These are phyloP conservation scores for Eupithecia vulgata DNA, from an alignment of 2,888 invertebrate genomes.

Conservation along the genomic window DNA sequence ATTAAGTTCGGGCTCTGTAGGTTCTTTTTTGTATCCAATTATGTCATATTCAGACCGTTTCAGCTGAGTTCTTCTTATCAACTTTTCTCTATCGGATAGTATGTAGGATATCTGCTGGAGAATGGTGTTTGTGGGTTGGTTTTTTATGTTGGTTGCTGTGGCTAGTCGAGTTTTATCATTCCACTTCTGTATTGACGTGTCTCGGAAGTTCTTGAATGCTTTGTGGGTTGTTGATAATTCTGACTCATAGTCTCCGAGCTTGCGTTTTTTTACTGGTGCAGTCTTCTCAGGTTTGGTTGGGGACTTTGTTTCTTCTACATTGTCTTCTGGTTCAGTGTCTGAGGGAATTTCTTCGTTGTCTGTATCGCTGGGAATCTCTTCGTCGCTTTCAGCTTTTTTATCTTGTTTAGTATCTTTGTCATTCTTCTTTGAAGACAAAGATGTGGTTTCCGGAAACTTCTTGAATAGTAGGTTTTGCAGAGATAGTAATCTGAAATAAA, in stretches of 20 bases:
- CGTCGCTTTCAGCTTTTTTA: slow-evolving; percentile 66
- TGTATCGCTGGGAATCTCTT: slow-evolving; percentile 79
- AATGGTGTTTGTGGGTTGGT: slow-evolving; percentile 85
- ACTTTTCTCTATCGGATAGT: slow-evolving; percentile 89
- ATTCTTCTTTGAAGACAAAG: slow-evolving; percentile 65
- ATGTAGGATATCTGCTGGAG: slow-evolving; percentile 94
- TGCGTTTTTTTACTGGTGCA: slow-evolving; percentile 69
- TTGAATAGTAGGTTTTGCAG: slow-evolving; percentile 80
- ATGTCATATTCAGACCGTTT: slow-evolving; percentile 90
- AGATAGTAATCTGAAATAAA: slow-evolving; percentile 67
- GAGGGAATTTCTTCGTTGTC: slow-evolving; percentile 87
- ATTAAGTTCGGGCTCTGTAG: slow-evolving; percentile 48
- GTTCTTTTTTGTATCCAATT: slow-evolving; percentile 81
- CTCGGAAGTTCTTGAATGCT: slow-evolving; percentile 87
- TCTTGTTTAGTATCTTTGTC: slow-evolving; percentile 42
- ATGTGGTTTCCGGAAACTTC: slow-evolving; percentile 88
- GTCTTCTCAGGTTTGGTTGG: slow-evolving; percentile 42
- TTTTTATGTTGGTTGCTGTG: slow-evolving; percentile 86
- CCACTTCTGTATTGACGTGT: slow-evolving; percentile 95
- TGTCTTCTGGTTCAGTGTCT: slow-evolving; percentile 81
- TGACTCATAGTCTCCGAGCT: slow-evolving; percentile 84
- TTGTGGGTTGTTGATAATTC: slow-evolving; percentile 84
- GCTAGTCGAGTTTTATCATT: slow-evolving; percentile 94
- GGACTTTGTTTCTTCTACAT: slow-evolving; percentile 51
- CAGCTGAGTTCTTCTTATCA: slow-evolving; percentile 91